Percentiles rank a stretch among this genome's conserved stretches.
These are phyloP conservation scores for Plutella xylostella DNA, from an alignment of 2,888 invertebrate species.

Conservation along the genomic window DNA sequence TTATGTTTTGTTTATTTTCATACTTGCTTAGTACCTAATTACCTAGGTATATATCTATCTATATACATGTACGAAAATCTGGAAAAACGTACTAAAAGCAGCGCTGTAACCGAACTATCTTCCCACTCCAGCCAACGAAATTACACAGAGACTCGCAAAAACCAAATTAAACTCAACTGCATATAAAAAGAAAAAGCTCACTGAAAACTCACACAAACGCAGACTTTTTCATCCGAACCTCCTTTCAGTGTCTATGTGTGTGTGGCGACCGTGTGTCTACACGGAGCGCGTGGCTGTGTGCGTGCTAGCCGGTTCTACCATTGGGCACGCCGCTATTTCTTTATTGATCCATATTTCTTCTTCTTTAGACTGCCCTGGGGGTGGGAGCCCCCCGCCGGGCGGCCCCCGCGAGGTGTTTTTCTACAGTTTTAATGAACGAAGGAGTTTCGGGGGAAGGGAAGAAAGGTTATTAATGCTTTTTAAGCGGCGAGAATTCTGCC, in stretches of 20 bases:
- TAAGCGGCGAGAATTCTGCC: slow-evolving; percentile 55
- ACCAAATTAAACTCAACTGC: too few relatives aligned
- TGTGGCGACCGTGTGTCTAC: slow-evolving; percentile 25
- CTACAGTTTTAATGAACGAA: slow-evolving; percentile 67
- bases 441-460: slow-evolving; percentile 42
- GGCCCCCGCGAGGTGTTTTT: slow-evolving; percentile 50
- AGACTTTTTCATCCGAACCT: slow-evolving; percentile 26
- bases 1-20: too few relatives aligned
- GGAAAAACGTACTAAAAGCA: too few relatives aligned
- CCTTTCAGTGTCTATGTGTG: slow-evolving; percentile 20
- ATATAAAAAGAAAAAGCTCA: too few relatives aligned
- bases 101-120: too few relatives aligned
- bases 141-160: too few relatives aligned
- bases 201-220: slow-evolving; percentile 10
- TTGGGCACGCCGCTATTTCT: slow-evolving; percentile 68
- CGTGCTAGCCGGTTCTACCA: slow-evolving; percentile 57
- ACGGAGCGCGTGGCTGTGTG: slow-evolving; percentile 34
- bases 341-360: slow-evolving; percentile 72
- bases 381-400: slow-evolving; percentile 19
- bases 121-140: too few relatives aligned
- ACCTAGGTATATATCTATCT: too few relatives aligned
- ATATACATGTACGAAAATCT: too few relatives aligned
- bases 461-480: slow-evolving; percentile 63
- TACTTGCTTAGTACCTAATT: too few relatives aligned
- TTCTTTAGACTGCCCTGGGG: slow-evolving; percentile 56